Evolutionary conservation across 2,888 invertebrate genomes (phyloP), one percentile per base, ranked within the genome.

Genomic region (Monochamus alternatus): DNA sequence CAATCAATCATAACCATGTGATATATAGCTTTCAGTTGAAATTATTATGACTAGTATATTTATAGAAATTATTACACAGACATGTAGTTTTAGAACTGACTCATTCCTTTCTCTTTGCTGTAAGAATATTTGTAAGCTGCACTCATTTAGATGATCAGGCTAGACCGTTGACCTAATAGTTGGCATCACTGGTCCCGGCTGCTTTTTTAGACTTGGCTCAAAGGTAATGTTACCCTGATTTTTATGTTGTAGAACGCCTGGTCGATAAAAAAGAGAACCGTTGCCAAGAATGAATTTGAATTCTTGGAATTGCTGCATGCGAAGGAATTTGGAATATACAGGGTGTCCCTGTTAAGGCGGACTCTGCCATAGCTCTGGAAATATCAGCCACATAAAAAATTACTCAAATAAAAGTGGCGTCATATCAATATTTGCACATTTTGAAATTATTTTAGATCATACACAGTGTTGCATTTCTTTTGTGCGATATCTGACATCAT

Each of bases 191-290:
- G 10, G 7, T 8, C 38, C 44, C 9, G n/a, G 32, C 8, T 44
- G 38, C 44, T 64, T 64, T 64, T 64, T 64, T 64, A 64, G 64
- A 64, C 43, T 44, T 64, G 64, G 64, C 64, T 64, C 64, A 3
- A 14, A 55, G 55, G 7, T 55, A 55, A 2, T 1, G 64, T 14
- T 38, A 64, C 64, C 64, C 64, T 38, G 43, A 64, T 64, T 67
- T 67, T 38, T 67, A 38, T 67, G 38, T 67, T 67, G 55, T 67
- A 47, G 67, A 67, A 58, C 67, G 67, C 55, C 43, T 32, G 66
- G 10, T 67, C 58, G 43, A 67, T 67, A 58, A 67, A 66, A 67
- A 43, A 12, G 55, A 30, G 55, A 22, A 67, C 7, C n/a, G n/a
- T 55, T 67, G 67, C 67, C 67, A 67, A 67, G 44, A 67, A 55